A percentile compares a stretch with the other conserved stretches of the same genome.
Conservation (phyloP, 2,888 invertebrate genomes). For the Eupeodes latifasciatus region DNA sequence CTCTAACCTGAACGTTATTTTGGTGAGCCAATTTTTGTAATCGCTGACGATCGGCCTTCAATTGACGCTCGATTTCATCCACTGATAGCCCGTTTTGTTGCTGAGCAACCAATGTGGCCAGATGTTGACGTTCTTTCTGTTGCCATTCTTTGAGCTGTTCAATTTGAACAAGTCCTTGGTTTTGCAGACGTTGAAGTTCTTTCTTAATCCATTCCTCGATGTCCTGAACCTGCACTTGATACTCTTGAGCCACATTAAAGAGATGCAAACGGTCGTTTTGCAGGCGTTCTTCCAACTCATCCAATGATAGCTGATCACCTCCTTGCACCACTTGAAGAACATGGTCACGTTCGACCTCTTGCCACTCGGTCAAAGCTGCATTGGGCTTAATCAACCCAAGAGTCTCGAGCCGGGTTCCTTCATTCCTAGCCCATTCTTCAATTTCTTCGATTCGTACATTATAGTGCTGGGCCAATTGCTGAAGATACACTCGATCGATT, state of each 20-base stretch:
- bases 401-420: constrained; percentile 80
- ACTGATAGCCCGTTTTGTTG: constrained; percentile 81
- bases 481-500: constrained; percentile 79
- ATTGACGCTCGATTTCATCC: constrained; percentile 80
- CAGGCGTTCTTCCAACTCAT: constrained; percentile 81
- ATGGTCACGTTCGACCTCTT: constrained; percentile 82
- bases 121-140: constrained; percentile 80
- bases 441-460: constrained; percentile 81
- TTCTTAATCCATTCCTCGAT: constrained; percentile 82
- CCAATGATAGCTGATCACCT: constrained; percentile 81
- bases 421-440: constrained; percentile 81
- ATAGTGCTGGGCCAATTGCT: constrained; percentile 80
- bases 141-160: constrained; percentile 82
- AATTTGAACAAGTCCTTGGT: constrained; percentile 82
- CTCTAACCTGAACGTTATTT: constrained; percentile 82
- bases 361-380: constrained; percentile 82
- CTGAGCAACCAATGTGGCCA: constrained; percentile 78
- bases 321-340: constrained; percentile 81
- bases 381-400: constrained; percentile 81
- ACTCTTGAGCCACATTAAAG: constrained; percentile 80
- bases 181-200: constrained; percentile 81
- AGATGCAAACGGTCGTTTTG: constrained; percentile 81
- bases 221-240: constrained; percentile 82
- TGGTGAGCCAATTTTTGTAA: constrained; percentile 82
- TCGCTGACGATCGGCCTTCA: constrained; percentile 81